A percentile compares a stretch with the other conserved stretches of the same genome.
Evolutionary conservation across 2,113 vertebrate genomes (phyloP).

Genomic region (Excalfactoria chinensis): DNA sequence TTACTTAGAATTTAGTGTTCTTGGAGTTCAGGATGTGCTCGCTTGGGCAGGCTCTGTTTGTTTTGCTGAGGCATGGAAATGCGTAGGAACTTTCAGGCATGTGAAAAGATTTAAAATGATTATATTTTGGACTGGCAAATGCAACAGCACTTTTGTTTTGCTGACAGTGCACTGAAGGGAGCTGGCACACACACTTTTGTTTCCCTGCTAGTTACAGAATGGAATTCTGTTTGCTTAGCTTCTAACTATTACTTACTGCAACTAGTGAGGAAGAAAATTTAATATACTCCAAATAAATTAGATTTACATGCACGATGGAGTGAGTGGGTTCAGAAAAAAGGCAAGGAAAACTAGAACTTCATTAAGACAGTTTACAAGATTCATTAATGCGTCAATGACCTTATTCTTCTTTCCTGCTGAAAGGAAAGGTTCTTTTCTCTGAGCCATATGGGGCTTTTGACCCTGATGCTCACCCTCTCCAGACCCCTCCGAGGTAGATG

Average conservation of each 20-base stretch:
- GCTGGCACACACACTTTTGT: slow-evolving; percentile 18
- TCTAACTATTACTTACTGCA: slow-evolving; percentile 67
- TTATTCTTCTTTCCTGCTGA: slow-evolving; percentile 51
- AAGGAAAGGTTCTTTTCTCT: slow-evolving; percentile 58
- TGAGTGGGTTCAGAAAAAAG: slow-evolving; percentile 67
- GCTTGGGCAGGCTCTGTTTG: background rate
- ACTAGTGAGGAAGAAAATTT: slow-evolving; percentile 55
- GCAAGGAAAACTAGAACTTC: slow-evolving; percentile 67
- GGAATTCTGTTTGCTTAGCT: slow-evolving; percentile 68
- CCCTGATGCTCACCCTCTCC: slow-evolving; percentile 52
- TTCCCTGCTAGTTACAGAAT: slow-evolving; percentile 36
- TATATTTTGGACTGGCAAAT: slow-evolving; percentile 58
- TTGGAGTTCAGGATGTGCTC: background rate
- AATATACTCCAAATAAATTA: slow-evolving; percentile 70
- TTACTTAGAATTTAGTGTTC: slow-evolving; percentile 25
- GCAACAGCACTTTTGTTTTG: slow-evolving; percentile 42
- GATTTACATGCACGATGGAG: slow-evolving; percentile 58
- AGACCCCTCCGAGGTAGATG: slow-evolving; percentile 52
- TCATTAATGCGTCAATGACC: slow-evolving; percentile 61
- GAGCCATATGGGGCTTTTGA: slow-evolving; percentile 61
- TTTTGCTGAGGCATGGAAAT: slow-evolving; percentile 24
- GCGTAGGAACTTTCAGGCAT: background rate
- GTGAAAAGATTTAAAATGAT: slow-evolving; percentile 61
- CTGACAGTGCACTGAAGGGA: slow-evolving; percentile 56
- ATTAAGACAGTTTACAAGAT: slow-evolving; percentile 63